Base-by-base conservation (phyloP, 1,140 invertebrate species). In the Hetaerina americana region DNA sequence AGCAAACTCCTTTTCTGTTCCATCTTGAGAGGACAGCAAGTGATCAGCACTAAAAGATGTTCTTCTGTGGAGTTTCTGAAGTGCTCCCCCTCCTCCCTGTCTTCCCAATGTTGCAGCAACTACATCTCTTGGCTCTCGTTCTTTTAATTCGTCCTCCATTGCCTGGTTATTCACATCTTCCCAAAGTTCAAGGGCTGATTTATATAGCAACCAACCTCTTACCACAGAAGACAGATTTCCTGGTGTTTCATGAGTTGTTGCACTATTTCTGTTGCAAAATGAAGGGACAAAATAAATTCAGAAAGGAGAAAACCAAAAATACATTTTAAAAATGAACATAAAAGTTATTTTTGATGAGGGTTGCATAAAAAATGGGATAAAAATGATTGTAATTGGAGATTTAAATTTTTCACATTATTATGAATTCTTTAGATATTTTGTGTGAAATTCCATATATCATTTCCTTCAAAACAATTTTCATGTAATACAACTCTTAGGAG, bases 101-200 rank as follows among this genome's bases (percentile, higher is more conserved):
- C 67, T 72, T 5, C 75, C 73, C 72, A 66, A 75, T 25, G 2
- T 49, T n/a, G 66, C 75, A 57, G 40, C 40, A 3, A 57, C 40
- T 10, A 57, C 22, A 57, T 57, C 40, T n/a, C 22, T 57, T 57
- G 15, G 40, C 15, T 57, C 22, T 57, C 15, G 15, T 57, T 57
- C 40, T n/a, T 57, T 57, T 57, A 57, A n/a, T 57, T 57, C 40
- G 2, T 57, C 40, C 22, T 57, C 40, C 40, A 57, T 57, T 57
- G 40, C 40, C 10, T 57, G 40, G 22, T 68, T 68, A 26, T 76
- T 72, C 24, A 75, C 74, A 26, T 84, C 82, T 26, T 80, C 80
- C 82, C 82, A 83, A 5, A 84, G 76, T 71, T 84, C 82, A 77
- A 84, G 81, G 5, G 80, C 80, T 2, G 78, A 82, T 67, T 82